These are phyloP conservation scores for Rhinogobius similis DNA, from an alignment of 2,113 vertebrate species.

Conservation along the genomic window DNA sequence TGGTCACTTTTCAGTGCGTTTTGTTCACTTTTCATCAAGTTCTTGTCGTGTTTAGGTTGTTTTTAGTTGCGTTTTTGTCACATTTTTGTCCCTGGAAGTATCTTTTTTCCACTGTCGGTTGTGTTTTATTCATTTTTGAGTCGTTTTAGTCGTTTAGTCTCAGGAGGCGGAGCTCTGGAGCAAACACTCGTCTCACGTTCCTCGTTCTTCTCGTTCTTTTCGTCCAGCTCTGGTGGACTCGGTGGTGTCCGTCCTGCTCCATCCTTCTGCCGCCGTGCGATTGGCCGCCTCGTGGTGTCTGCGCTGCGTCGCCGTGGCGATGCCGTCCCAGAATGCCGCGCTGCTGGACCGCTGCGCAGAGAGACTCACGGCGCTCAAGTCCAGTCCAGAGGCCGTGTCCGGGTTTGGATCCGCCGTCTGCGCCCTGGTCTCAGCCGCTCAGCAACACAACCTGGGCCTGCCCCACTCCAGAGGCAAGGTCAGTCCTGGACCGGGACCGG, in stretches of 20 bases:
- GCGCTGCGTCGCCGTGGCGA: slow-evolving; percentile 82
- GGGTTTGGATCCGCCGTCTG: slow-evolving; percentile 90
- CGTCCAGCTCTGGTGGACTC: slow-evolving; percentile 84
- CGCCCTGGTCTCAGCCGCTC: slow-evolving; percentile 87
- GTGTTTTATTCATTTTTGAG: too few relatives aligned
- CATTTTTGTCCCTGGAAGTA: too few relatives aligned
- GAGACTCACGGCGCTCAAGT: slow-evolving; percentile 81
- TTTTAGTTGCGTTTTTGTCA: too few relatives aligned
- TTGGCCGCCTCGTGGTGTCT: slow-evolving; percentile 91
- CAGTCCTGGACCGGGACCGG: not conserved
- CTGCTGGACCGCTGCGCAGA: slow-evolving; percentile 89
- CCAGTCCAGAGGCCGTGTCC: slow-evolving; percentile 86
- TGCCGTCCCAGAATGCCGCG: slow-evolving; percentile 81
- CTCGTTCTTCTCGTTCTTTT: not conserved
- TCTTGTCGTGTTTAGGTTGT: too few relatives aligned
- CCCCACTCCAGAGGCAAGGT: slow-evolving; percentile 91
- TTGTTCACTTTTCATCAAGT: too few relatives aligned
- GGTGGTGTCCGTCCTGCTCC: slow-evolving; percentile 82
- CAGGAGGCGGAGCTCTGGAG: too few relatives aligned
- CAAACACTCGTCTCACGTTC: not conserved
- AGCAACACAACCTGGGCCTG: slow-evolving; percentile 88
- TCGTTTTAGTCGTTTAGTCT: too few relatives aligned
- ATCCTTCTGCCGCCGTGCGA: slow-evolving; percentile 81
- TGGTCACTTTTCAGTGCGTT: too few relatives aligned
- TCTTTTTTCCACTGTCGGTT: too few relatives aligned